These are phyloP conservation scores for Smutsia gigantea DNA, from an alignment of 2,797 vertebrate species.

Conservation along the genomic window DNA sequence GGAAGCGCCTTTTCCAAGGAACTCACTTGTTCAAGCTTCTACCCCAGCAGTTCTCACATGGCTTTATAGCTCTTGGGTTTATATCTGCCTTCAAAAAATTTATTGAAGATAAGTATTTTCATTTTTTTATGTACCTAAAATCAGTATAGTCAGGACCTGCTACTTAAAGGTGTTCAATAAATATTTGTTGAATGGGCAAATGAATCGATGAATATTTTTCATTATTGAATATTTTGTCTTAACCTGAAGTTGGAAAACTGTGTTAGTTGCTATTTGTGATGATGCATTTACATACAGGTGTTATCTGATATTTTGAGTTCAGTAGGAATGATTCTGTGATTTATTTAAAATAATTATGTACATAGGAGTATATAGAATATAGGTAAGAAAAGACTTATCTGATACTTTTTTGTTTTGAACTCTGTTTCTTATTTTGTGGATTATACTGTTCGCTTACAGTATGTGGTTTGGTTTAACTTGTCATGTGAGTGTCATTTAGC, in stretches of 20 bases:
- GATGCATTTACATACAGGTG: not conserved
- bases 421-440: not conserved
- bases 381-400: not conserved
- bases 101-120: not conserved
- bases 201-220: not conserved
- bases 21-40: not conserved
- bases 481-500: not conserved
- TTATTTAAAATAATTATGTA: not conserved
- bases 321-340: not conserved
- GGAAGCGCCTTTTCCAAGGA: not conserved
- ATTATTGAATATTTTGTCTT: not conserved
- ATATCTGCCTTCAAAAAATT: not conserved
- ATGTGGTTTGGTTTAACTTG: not conserved
- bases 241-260: conserved; percentile 30
- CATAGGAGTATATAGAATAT: not conserved
- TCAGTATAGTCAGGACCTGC: not conserved
- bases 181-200: not conserved
- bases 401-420: not conserved
- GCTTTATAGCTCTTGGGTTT: not conserved
- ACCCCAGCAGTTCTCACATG: not conserved
- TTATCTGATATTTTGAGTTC: conserved; percentile 3
- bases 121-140: not conserved
- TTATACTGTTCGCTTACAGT: not conserved
- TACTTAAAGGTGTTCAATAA: not conserved
- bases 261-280: not conserved